Evolutionary conservation across 2,797 vertebrate genomes (phyloP), one percentile per base, ranked within the genome.

Genomic region (Pitangus sulphuratus): DNA sequence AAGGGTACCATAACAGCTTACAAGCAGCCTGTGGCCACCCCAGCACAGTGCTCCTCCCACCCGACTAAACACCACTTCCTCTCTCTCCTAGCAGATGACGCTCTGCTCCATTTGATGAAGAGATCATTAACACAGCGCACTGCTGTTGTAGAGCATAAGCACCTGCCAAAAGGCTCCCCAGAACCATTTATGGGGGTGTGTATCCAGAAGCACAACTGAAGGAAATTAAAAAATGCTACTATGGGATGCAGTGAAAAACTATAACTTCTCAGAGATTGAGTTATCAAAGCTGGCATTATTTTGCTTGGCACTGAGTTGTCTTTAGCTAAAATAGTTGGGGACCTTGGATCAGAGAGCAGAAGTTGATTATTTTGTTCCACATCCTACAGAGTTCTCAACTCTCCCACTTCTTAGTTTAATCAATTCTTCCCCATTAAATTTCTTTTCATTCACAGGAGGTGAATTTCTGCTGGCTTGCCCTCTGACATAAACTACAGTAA

Each of bases 1-100:
- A 87, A 79, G 30, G 21, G 15, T 8, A 69, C 6, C 28, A 57
- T 17, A 50, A 20, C 54, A 62, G 8, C n/a, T 62, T 3, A 0
- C 25, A 57, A 42, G 20, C 6, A 86, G 26, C 8, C 28, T 22
- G 5, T 5, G 8, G 39, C 14, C 24, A 37, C 5, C 7, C 14
- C 42, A 65, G 33, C 37, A 76, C 39, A 68, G 26, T 15, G 33
- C 6, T 78, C 21, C 3, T 62, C 62, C 53, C 35, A 30, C 19
- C 18, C 26, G 9, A 12, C 9, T 45, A 17, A 83, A 60, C 9
- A 40, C 4, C 0, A 0, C 4, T 62, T 37, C 31, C 47, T 80
- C 15, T 7, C 26, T 42, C 40, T 47, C 11, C 24, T 13, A 33
- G 33, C 19, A 31, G 25, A n/a, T 19, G 20, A 57, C 14, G 17